Evolutionary conservation across 1,140 invertebrate genomes (phyloP).

Genomic region (Lineus longissimus): DNA sequence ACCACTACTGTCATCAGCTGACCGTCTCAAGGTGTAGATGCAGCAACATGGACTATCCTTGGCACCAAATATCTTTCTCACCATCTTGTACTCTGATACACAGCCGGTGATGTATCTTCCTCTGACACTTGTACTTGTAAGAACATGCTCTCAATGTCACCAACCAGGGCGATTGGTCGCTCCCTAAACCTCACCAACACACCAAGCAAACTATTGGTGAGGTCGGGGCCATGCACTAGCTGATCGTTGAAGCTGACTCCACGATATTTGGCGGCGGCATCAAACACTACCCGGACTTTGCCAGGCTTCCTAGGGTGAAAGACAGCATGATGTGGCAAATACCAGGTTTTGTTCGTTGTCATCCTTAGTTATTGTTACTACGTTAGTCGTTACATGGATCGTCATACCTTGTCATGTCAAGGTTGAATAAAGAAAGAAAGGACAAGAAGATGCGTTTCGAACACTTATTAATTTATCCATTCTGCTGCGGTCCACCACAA

Average conservation of each 20-base stretch:
- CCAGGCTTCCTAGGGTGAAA: slow-evolving; percentile 21
- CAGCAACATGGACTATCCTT: slow-evolving; percentile 20
- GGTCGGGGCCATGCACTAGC: slow-evolving; percentile 37
- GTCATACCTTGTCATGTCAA: too few relatives aligned
- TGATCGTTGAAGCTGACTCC: slow-evolving; percentile 31
- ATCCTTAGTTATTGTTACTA: too few relatives aligned
- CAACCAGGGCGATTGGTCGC: slow-evolving; percentile 22
- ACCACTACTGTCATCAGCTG: slow-evolving; percentile 10
- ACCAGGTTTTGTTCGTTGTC: slow-evolving; percentile 9
- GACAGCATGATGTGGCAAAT: slow-evolving; percentile 27
- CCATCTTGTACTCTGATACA: slow-evolving; percentile 20
- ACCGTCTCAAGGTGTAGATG: slow-evolving; percentile 17
- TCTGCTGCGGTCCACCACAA: too few relatives aligned
- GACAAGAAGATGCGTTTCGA: too few relatives aligned
- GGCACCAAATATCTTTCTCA: slow-evolving; percentile 23
- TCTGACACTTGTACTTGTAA: slow-evolving; percentile 19
- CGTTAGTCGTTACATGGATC: too few relatives aligned
- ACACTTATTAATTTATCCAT: too few relatives aligned
- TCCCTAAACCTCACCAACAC: slow-evolving; percentile 27
- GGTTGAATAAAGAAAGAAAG: too few relatives aligned
- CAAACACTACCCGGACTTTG: slow-evolving; percentile 26
- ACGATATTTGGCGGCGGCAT: slow-evolving; percentile 18
- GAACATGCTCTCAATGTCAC: slow-evolving; percentile 27
- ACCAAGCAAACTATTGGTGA: slow-evolving; percentile 38
- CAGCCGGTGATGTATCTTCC: slow-evolving; percentile 10